A percentile compares a stretch with the other conserved stretches of the same genome.
Conservation (phyloP, 2,797 vertebrate species). For the Hipposideros larvatus region DNA sequence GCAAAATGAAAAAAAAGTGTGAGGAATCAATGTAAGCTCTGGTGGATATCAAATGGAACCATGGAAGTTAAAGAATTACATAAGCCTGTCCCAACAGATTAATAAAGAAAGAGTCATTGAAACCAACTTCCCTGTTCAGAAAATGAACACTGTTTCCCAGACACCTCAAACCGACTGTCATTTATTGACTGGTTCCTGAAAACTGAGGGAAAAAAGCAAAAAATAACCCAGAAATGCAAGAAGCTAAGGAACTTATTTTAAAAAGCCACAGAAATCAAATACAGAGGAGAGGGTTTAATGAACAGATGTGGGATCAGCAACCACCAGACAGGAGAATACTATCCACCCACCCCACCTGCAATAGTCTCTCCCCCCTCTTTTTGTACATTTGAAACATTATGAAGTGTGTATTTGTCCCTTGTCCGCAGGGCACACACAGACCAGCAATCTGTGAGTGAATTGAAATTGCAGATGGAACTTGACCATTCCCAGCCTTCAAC, state of each 20-base stretch:
- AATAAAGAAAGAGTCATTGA: not conserved
- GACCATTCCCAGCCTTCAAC: not conserved
- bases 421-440: not conserved
- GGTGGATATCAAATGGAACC: not conserved
- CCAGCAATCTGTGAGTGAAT: not conserved
- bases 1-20: not conserved
- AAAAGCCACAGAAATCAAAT: not conserved
- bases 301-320: not conserved
- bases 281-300: not conserved
- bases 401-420: not conserved
- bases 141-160: not conserved
- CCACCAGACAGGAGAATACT: not conserved
- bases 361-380: not conserved
- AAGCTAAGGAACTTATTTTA: not conserved
- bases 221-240: slow-evolving; percentile 34
- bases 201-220: not conserved
- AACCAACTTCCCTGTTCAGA: not conserved
- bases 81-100: not conserved
- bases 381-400: not conserved
- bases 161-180: not conserved
- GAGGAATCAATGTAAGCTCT: not conserved
- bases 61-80: not conserved
- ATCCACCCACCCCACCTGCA: not conserved
- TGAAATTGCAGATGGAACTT: not conserved
- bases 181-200: not conserved